Evolutionary conservation across 1,140 invertebrate species (phyloP).

Genomic region (Ceratosolen fusciceps): DNA sequence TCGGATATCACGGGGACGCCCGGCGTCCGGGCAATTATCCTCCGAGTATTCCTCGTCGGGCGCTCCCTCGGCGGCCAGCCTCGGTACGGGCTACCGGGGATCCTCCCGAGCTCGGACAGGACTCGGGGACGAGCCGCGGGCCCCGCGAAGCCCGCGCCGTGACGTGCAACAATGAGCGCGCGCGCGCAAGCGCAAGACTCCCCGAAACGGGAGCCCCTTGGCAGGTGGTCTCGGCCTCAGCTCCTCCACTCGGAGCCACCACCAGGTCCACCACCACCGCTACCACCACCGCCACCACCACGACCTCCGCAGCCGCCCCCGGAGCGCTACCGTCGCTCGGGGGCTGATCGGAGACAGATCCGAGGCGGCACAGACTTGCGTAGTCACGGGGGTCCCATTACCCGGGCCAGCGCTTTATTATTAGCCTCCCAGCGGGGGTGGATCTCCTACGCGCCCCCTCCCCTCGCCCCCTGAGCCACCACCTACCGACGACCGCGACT

Average conservation of each 20-base stretch:
- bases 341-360: conserved; percentile 18
- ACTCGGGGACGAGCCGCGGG: background rate
- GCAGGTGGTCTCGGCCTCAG: background rate
- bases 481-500: background rate
- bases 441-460: conserved; percentile 47
- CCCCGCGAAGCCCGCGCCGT: conserved; percentile 2
- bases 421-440: conserved; percentile 66
- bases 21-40: background rate
- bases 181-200: background rate
- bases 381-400: conserved; percentile 64
- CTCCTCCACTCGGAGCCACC: background rate
- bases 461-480: background rate
- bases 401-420: conserved; percentile 63
- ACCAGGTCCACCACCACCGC: no score
- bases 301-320: no score
- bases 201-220: conserved; percentile 18
- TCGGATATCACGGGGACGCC: background rate
- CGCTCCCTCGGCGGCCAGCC: background rate
- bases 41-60: background rate
- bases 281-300: background rate
- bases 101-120: background rate
- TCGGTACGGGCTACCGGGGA: background rate
- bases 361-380: conserved; percentile 48
- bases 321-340: conserved; percentile 1
- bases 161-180: background rate